A percentile compares a stretch with the other conserved stretches of the same genome.
These are phyloP conservation scores for Diachasma alloeum DNA, from an alignment of 1,140 invertebrate species.

Conservation along the genomic window DNA sequence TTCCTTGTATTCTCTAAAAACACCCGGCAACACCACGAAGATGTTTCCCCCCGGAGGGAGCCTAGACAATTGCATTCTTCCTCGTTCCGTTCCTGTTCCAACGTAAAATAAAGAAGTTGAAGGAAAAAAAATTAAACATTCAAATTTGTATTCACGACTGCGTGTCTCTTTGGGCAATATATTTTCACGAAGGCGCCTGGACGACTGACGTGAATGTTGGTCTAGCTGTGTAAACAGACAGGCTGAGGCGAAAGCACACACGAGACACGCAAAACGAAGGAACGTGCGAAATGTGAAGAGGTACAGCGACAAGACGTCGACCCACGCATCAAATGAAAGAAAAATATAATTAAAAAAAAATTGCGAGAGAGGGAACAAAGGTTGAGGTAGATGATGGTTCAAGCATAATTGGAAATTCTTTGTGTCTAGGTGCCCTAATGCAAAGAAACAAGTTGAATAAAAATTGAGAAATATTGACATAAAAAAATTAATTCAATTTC, in stretches of 20 bases:
- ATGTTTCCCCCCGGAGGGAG: neutral
- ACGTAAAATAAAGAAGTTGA: too few relatives aligned
- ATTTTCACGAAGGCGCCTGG: conserved; percentile 2
- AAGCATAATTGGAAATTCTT: neutral
- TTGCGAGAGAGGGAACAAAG: neutral
- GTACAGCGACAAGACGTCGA: neutral
- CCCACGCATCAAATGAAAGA: neutral
- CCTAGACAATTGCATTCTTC: neutral
- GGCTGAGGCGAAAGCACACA: conserved; percentile 5
- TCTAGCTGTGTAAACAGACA: conserved; percentile 48
- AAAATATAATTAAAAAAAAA: neutral
- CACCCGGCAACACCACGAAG: neutral
- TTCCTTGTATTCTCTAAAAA: neutral
- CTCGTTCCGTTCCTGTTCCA: neutral
- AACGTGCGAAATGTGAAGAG: neutral
- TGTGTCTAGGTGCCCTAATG: too few relatives aligned
- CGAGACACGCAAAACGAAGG: neutral
- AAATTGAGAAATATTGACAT: too few relatives aligned
- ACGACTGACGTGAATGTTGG: conserved; percentile 36
- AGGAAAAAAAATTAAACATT: neutral
- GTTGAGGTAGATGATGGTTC: neutral
- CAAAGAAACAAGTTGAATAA: too few relatives aligned
- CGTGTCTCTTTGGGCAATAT: neutral
- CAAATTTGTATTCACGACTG: neutral
- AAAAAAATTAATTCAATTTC: too few relatives aligned